Evolutionary conservation across 2,888 invertebrate genomes (phyloP), one percentile per base, ranked within the genome.

Genomic region (Cheilosia scutellata): DNA sequence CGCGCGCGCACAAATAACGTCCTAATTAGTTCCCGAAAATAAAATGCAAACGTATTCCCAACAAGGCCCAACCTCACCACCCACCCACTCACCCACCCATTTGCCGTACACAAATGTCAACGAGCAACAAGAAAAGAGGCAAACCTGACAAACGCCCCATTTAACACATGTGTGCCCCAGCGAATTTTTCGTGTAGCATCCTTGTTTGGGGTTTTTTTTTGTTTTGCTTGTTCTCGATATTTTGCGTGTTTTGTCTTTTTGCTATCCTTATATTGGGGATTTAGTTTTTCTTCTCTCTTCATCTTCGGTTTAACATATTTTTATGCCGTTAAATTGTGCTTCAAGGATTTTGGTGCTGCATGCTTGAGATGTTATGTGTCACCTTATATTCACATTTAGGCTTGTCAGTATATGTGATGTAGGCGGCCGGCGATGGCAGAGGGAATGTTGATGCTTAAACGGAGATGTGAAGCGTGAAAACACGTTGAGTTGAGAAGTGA

Each of bases 131-230:
- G 72, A 74, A 72, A 66, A 62, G 78, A 66, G 80, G 88, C 60
- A 82, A 76, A 83, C 76, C 86, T 88, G 88, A 88, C 88, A 88
- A 87, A 87, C 87, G 87, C 87, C 88, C 88, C 88, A 88, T 88
- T 88, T 88, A 88, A 76, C 88, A 88, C 88, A 88, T 88, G 82
- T 88, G 88, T 82, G 86, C 83, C 74, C 87, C 83, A 82, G 71
- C 83, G 42, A 78, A 68, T 66, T 33, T 55, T 58, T 27, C 57
- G 58, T 63, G 57, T 63, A 65, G 53, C 53, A 63, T 74, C 40
- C 47, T 63, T 62, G 57, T 62, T 33, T 57, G 49, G 51, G 16
- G 44, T 44, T 40, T 55, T 42, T 51, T 72, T 42, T 13, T 62
- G 7, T 20, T 65, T 44, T 58, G 11, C 9, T 37, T 37, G 11